phyloP scores from a whole-genome alignment of 1,140 invertebrate genomes.

The Eumaeus atala region DNA sequence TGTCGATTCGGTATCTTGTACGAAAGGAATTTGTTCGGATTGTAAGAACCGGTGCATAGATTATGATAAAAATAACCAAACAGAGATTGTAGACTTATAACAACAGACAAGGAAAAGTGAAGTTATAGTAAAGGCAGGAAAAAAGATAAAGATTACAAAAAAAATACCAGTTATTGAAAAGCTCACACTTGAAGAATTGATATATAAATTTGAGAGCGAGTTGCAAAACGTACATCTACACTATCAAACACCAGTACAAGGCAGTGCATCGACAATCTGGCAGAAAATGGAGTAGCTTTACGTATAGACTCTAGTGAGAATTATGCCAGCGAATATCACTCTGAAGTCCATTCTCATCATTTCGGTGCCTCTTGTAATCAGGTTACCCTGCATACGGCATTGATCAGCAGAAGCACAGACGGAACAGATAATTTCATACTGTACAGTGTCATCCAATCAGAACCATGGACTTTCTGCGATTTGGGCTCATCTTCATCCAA shows the following conservation, averaged over 20 bases:
- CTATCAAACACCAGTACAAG: constrained; percentile 24
- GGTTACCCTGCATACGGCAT: constrained; percentile 29
- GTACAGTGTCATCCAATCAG: no score
- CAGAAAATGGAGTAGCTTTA: constrained; percentile 22
- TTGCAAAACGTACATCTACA: constrained; percentile 24
- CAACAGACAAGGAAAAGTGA: constrained; percentile 18
- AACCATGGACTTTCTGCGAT: no score
- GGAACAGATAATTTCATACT: constrained; percentile 26
- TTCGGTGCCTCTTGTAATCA: constrained; percentile 32
- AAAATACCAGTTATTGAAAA: constrained; percentile 12
- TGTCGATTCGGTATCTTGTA: constrained; percentile 4
- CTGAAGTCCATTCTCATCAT: constrained; percentile 32
- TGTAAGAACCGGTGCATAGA: constrained; percentile 4
- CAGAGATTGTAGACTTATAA: no score
- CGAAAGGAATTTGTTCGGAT: constrained; percentile 7
- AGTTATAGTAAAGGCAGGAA: constrained; percentile 17
- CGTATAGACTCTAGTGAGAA: constrained; percentile 32
- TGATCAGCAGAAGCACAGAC: constrained; percentile 8
- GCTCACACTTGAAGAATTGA: constrained; percentile 14
- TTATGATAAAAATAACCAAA: constrained; percentile 9
- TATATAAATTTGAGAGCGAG: constrained; percentile 14
- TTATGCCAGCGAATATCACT: constrained; percentile 27
- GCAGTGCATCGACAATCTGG: constrained; percentile 17
- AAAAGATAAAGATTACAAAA: constrained; percentile 18
- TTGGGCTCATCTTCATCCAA: constrained; percentile 28